These are phyloP conservation scores for Cheilosia variabilis DNA, from an alignment of 2,888 invertebrate species.

Conservation along the genomic window DNA sequence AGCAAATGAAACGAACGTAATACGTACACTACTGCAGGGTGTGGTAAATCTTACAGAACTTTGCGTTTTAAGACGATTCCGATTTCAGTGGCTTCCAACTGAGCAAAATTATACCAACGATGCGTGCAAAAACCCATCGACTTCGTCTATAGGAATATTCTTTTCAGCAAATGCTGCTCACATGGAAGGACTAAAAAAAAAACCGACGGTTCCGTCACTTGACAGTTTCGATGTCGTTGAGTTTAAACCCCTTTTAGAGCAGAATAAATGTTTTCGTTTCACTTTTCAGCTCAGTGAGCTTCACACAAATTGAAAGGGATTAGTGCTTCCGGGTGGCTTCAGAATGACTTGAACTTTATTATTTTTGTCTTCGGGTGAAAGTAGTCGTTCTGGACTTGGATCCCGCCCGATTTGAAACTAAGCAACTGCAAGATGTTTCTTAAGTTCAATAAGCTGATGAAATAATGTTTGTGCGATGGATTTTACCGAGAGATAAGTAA, in stretches of 20 bases:
- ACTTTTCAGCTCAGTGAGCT: conserved; percentile 47
- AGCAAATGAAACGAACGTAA: conserved; percentile 19
- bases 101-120: conserved; percentile 23
- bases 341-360: conserved; percentile 16
- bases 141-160: too few species aligned
- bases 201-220: too few species aligned
- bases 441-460: too few species aligned
- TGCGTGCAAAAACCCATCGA: background rate
- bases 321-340: conserved; percentile 49
- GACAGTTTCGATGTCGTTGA: conserved; percentile 8
- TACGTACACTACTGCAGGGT: background rate
- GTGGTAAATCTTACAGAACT: background rate
- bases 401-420: too few species aligned
- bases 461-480: too few species aligned
- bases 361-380: too few species aligned
- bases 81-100: conserved; percentile 31
- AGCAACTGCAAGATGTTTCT: too few species aligned
- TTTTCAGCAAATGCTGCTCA: too few species aligned
- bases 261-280: conserved; percentile 49
- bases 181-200: too few species aligned
- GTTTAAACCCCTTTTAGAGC: conserved; percentile 8
- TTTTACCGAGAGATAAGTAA: too few species aligned
- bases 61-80: conserved; percentile 8
- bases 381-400: too few species aligned
- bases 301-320: conserved; percentile 44